A percentile compares a stretch with the other conserved stretches of the same genome.
Conservation (phyloP, 2,113 vertebrate genomes). For the Pipa parva region DNA sequence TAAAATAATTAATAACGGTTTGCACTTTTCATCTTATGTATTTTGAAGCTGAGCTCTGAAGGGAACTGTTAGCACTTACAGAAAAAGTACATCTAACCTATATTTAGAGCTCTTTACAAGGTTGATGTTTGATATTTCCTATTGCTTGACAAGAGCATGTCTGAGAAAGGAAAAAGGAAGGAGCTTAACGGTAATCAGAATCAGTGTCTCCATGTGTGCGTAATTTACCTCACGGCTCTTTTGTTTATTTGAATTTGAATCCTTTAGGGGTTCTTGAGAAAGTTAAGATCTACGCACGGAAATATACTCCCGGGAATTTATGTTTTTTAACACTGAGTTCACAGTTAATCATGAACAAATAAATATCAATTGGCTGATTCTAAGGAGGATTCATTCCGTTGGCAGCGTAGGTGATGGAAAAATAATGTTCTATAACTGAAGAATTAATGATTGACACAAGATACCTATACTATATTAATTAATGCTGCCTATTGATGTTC, state of each 20-base stretch:
- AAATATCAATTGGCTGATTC: constrained; percentile 50
- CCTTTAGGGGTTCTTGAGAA: constrained; percentile 57
- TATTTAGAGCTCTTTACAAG: constrained; percentile 54
- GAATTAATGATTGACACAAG: no score
- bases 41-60: background rate
- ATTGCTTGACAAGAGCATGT: constrained; percentile 43
- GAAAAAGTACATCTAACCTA: constrained; percentile 32
- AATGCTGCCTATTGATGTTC: no score
- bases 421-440: no score
- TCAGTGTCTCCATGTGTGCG: constrained; percentile 47
- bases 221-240: constrained; percentile 48
- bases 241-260: constrained; percentile 59
- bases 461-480: no score
- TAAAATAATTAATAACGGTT: no score
- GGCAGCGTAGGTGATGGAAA: background rate
- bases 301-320: constrained; percentile 45
- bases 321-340: constrained; percentile 28
- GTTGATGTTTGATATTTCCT: constrained; percentile 51
- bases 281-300: constrained; percentile 1
- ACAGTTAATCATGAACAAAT: constrained; percentile 44
- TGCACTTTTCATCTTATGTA: no score
- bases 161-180: constrained; percentile 54
- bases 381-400: background rate
- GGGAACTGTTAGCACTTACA: no score
- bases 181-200: constrained; percentile 47